Evolutionary conservation across 2,797 vertebrate species (phyloP).

Genomic region (Schizothorax lantsangensis): DNA sequence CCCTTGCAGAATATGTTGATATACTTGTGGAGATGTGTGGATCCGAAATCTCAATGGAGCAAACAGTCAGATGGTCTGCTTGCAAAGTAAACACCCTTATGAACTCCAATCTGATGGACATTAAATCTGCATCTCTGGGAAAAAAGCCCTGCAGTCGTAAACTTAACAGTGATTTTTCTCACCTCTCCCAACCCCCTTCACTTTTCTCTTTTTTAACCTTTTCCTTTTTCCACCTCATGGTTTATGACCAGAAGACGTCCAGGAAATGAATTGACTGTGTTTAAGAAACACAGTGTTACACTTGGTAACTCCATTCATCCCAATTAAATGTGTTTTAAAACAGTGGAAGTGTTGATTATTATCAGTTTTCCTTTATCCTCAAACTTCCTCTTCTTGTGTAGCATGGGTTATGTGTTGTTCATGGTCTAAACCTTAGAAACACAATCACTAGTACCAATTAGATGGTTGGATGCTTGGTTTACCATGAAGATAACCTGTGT

Average conservation of each 20-base stretch:
- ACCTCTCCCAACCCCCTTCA: background rate
- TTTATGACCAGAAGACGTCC: conserved; percentile 30
- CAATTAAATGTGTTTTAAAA: conserved; percentile 37
- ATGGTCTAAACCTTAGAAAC: conserved; percentile 16
- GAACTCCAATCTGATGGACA: background rate
- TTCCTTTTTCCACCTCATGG: background rate
- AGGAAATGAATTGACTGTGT: conserved; percentile 44
- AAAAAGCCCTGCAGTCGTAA: background rate
- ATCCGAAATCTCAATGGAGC: conserved; percentile 45
- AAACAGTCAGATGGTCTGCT: conserved; percentile 42
- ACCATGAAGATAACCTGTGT: background rate
- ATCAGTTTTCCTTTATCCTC: conserved; percentile 9
- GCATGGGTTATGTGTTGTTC: conserved; percentile 1
- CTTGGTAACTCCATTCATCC: conserved; percentile 44
- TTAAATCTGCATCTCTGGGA: background rate
- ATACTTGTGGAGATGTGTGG: conserved; percentile 38
- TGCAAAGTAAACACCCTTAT: conserved; percentile 50
- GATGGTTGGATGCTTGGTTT: conserved; percentile 8
- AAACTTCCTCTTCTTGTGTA: conserved; percentile 4
- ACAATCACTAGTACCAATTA: conserved; percentile 22
- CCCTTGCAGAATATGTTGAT: conserved; percentile 45
- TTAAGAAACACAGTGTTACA: conserved; percentile 54
- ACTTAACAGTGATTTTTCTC: conserved; percentile 5
- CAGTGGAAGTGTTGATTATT: conserved; percentile 7
- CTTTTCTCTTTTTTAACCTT: conserved; percentile 8